Evolutionary conservation across 2,888 invertebrate species (phyloP), one percentile per base, ranked within the genome.

Genomic region (Acrobeloides nanus): DNA sequence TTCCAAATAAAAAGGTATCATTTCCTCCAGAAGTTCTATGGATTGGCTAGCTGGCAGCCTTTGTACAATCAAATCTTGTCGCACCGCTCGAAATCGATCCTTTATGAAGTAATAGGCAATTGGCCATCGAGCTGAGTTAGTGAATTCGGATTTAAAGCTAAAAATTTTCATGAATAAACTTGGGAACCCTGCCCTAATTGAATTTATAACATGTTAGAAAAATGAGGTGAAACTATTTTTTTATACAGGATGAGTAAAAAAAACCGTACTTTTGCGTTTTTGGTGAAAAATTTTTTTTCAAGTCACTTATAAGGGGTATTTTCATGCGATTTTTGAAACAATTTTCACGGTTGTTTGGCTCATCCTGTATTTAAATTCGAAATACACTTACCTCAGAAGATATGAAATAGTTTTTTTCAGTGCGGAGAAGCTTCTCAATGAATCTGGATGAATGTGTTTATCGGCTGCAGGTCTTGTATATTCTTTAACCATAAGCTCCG

Each of bases 31-130:
- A 15, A 29, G 29, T 15, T 10, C 12, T 10, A 10, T 29, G 29
- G 29, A 10, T 15, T 29, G 29, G 29, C 12, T 10, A 10, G 29
- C 10, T 10, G 29, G 10, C 10, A 45, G 24, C n/a, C 46, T 20
- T 26, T 51, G 51, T 15, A 51, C 35, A 12, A 46, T 53, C 20
- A 51, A 17, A 21, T 51, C 51, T 27, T 53, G 53, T 7, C 51
- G 54, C 24, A 51, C 24, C 5, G 51, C 56, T 10, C 51, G 45
- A 21, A 54, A 32, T 12, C 51, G 51, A 18, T 51, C 51, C 2
- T 20, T 25, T 4, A 51, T 17, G 51, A 54, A 51, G n/a, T 48
- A 41, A 29, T 51, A 51, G 8, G 37, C 26, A 20, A 37, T 23
- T 5, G 49, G 41, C 51, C 51, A 51, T 15, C 33, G 51, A 17